A percentile compares a stretch with the other conserved stretches of the same genome.
Conservation (phyloP, 2,113 vertebrate species). For the Amphiprion percula region DNA sequence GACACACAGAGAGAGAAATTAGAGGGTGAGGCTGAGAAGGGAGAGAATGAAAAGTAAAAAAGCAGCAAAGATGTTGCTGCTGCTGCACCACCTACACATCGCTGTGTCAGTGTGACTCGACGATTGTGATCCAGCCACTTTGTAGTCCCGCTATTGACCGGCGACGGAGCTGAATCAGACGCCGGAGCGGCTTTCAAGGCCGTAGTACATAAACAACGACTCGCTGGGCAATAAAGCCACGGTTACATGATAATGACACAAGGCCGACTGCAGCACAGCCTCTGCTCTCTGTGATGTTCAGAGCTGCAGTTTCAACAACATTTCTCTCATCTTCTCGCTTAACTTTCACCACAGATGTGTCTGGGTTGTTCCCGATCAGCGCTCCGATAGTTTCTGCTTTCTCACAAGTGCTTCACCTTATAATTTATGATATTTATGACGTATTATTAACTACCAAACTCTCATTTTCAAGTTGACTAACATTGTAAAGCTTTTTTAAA, state of each 20-base stretch:
- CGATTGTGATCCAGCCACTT: conserved; percentile 27
- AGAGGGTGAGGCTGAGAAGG: conserved; percentile 28
- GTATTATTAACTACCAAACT: not conserved
- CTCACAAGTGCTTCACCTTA: no score
- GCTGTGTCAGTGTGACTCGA: conserved; percentile 25
- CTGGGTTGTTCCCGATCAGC: no score
- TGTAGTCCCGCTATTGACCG: conserved; percentile 42
- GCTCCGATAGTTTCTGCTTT: no score
- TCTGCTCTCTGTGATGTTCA: not conserved
- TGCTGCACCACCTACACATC: conserved; percentile 38
- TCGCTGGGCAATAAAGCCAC: not conserved
- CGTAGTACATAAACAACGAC: conserved; percentile 13
- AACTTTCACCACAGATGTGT: not conserved
- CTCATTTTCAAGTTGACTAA: no score
- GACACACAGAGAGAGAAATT: conserved; percentile 26
- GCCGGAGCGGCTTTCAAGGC: conserved; percentile 52
- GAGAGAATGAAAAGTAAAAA: not conserved
- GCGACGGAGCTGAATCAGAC: conserved; percentile 51
- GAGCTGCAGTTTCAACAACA: not conserved
- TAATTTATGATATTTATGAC: no score
- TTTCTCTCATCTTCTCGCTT: not conserved
- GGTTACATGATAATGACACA: conserved; percentile 35
- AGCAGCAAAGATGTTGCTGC: not conserved
- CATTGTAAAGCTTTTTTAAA: no score
- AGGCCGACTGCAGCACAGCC: conserved; percentile 20